Conservation (phyloP, 2,797 vertebrate species). For the Melanotaenia nigrans region DNA sequence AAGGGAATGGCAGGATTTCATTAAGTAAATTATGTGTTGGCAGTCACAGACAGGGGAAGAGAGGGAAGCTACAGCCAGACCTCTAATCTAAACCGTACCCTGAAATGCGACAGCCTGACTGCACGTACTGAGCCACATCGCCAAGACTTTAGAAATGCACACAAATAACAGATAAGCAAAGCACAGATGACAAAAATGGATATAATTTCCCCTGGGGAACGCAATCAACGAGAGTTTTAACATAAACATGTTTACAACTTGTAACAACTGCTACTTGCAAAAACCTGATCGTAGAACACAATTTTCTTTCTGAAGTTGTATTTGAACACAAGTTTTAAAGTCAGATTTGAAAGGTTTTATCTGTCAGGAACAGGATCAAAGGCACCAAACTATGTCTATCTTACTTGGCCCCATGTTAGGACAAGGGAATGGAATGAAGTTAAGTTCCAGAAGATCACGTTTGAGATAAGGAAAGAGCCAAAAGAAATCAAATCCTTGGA, state of each 20-base stretch:
- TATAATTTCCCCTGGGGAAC: conserved; percentile 58
- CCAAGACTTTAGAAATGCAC: conserved; percentile 62
- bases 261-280: conserved; percentile 42
- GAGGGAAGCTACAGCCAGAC: conserved; percentile 91
- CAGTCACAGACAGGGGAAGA: conserved; percentile 92
- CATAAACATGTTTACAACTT: conserved; percentile 44
- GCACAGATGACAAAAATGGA: conserved; percentile 65
- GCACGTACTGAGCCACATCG: conserved; percentile 64
- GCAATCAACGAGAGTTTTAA: conserved; percentile 62
- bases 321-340: conserved; percentile 37
- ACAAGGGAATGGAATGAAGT: conserved; percentile 60
- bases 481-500: conserved; percentile 18
- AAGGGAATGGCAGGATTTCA: conserved; percentile 98
- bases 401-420: conserved; percentile 46
- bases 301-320: conserved; percentile 19
- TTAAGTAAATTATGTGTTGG: conserved; percentile 98
- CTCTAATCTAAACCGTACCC: conserved; percentile 98
- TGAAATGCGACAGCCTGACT: conserved; percentile 90
- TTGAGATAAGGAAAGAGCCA: conserved; percentile 48
- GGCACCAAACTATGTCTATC: conserved; percentile 37
- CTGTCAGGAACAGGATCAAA: conserved; percentile 52
- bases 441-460: conserved; percentile 48
- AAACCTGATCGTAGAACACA: conserved; percentile 18
- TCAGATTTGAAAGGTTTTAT: conserved; percentile 40
- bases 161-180: conserved; percentile 70